Base-by-base conservation (phyloP, 2,113 vertebrate genomes). In the Cisticola juncidis region DNA sequence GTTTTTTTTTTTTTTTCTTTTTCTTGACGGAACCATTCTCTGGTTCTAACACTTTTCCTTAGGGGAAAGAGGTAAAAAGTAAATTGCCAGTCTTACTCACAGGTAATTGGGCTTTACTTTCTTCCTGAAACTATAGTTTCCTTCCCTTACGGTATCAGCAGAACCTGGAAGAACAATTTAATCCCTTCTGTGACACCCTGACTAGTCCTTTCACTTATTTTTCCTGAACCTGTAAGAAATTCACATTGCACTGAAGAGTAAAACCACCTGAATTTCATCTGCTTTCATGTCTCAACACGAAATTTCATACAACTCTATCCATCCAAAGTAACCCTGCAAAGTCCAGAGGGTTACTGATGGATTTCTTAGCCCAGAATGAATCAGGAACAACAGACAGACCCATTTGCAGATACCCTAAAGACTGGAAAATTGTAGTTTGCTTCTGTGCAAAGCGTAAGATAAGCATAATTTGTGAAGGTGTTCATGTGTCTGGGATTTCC, bases 271-370 rank as follows among this genome's bases (percentile, higher is more conserved):
- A 70, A 93, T 88, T 80, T 86, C 60, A 82, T 70, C 77, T 73
- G 24, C 40, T 91, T 92, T 95, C 92, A 88, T 50, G 87, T 50
- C 69, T 71, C 68, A 74, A 78, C 70, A 89, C 53, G 89, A 93
- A 84, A 79, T 64, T 84, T 51, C 72, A 90, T 42, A 56, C 14
- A 80, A 36, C 22, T 78, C 29, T 42, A 48, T 53, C 54, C 33
- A 38, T 56, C 78, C 51, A 61, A 86, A 58, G 56, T 60, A 71
- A 93, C 90, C 71, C 48, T 70, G 62, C 57, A 36, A 87, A 86
- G 66, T 71, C 87, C 42, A 65, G 28, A 95, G 47, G 33, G 40
- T 66, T 84, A 54, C 58, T 81, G 82, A 60, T 60, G 8, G 24
- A 80, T 88, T 93, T 82, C 69, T 65, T 50, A 47, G 47, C 61